phyloP scores from a whole-genome alignment of 2,797 vertebrate species.

The Brachymystax lenok region DNA sequence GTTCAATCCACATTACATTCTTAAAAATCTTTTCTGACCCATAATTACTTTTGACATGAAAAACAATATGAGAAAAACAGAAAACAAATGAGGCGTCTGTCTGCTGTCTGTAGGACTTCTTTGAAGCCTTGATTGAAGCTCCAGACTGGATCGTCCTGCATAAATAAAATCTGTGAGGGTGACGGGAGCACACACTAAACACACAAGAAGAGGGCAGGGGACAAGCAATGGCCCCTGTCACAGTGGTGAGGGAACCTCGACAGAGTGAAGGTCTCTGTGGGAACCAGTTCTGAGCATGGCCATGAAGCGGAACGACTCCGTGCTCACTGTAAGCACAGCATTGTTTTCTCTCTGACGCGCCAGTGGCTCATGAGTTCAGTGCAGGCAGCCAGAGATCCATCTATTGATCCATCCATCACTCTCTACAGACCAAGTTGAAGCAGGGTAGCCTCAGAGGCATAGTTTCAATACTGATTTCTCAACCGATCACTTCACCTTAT shows the following conservation, averaged over 20 bases:
- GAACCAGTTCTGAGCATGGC: constrained; percentile 22
- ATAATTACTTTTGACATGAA: constrained; percentile 79
- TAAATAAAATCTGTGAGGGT: constrained; percentile 72
- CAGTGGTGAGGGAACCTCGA: constrained; percentile 35
- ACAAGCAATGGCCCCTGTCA: constrained; percentile 34
- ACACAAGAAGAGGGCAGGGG: constrained; percentile 26
- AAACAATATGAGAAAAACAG: constrained; percentile 54
- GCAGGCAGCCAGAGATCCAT: constrained; percentile 31
- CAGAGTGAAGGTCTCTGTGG: constrained; percentile 4
- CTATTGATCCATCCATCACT: too few relatives aligned
- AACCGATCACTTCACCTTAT: constrained; percentile 17
- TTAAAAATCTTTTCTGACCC: constrained; percentile 89
- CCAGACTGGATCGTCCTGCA: constrained; percentile 62
- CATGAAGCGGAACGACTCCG: constrained; percentile 17
- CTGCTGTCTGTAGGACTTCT: constrained; percentile 55
- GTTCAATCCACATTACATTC: constrained; percentile 85
- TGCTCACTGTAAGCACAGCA: constrained; percentile 7
- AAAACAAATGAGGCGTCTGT: constrained; percentile 33
- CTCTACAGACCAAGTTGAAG: too few relatives aligned
- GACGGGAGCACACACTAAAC: constrained; percentile 41
- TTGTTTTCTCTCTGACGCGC: constrained; percentile 16
- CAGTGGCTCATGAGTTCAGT: constrained; percentile 39
- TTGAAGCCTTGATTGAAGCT: constrained; percentile 57
- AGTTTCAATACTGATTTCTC: too few relatives aligned
- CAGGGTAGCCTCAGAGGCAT: too few relatives aligned